Evolutionary conservation across 2,113 vertebrate species (phyloP).

Genomic region (Gymnarchus niloticus): DNA sequence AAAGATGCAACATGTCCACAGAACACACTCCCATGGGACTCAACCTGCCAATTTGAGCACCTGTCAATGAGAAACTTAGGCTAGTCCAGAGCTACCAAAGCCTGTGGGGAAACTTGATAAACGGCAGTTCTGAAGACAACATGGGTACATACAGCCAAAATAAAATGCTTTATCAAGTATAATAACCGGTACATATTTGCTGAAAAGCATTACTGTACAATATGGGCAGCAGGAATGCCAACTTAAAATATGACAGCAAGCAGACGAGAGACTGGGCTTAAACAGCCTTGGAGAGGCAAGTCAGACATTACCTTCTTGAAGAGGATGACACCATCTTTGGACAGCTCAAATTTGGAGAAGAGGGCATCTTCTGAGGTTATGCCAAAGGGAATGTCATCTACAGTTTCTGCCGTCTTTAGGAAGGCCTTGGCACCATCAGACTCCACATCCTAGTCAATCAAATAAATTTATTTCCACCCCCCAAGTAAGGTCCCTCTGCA

Average conservation of each 20-base stretch:
- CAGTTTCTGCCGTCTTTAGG: conserved; percentile 75
- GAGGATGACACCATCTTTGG: conserved; percentile 76
- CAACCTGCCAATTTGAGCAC: not conserved
- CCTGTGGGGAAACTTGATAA: not conserved
- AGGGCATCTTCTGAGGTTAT: conserved; percentile 67
- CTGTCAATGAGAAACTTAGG: not conserved
- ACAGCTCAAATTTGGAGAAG: conserved; percentile 78
- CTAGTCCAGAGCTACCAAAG: not conserved
- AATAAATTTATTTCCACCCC: not conserved
- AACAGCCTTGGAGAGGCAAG: not conserved
- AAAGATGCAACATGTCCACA: not conserved
- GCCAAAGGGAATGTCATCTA: conserved; percentile 88
- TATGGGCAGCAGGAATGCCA: too few relatives aligned
- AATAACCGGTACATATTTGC: not conserved
- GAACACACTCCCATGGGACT: not conserved
- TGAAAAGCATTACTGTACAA: not conserved
- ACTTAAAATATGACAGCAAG: not conserved
- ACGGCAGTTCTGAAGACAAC: too few relatives aligned
- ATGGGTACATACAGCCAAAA: too few relatives aligned
- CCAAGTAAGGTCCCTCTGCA: not conserved
- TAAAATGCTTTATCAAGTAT: not conserved
- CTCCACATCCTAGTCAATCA: conserved; percentile 61
- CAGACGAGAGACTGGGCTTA: not conserved
- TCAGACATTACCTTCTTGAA: conserved; percentile 83
- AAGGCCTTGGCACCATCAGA: conserved; percentile 77